Evolutionary conservation across 2,888 invertebrate genomes (phyloP), one percentile per base, ranked within the genome.

Genomic region (Drosophila lutescens): DNA sequence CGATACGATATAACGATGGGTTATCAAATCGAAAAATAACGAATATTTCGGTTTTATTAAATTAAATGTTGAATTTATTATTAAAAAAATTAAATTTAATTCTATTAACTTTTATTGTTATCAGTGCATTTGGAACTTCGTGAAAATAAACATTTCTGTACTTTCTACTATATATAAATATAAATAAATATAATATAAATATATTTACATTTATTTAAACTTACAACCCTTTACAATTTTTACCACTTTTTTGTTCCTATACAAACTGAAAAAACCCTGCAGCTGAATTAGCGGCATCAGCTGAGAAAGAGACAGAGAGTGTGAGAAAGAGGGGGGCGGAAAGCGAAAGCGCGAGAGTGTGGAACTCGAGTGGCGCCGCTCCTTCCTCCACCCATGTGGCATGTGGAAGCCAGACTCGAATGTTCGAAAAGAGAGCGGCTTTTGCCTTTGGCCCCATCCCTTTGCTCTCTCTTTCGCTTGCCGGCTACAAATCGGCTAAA

Each of bases 401-500:
- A 76, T 84, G 85, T 85, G 80, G 80, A 79, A 73, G 67, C 70
- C 77, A 79, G 80, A 73, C 85, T 77, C 53, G 26, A 15, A 54
- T 51, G 51, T 46, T 46, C 56, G 51, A 61, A n/a, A n/a, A n/a
- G 61, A 47, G 40, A 53, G 20, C 32, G 62, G 76, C 51, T 55
- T 30, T 55, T 43, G 43, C 43, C 6, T 12, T 47, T 30, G 30
- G 30, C 47, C 30, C 47, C 47, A 47, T 30, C 15, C 47, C 47
- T 32, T 32, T 30, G 12, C 43, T 38, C 68, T 70, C 61, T 71
- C 55, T 49, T 17, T 36, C 43, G 36, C 62, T 73, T 74, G 80
- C 81, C 81, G 81, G 81, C 79, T 75, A 79, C 67, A 73, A 49
- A 50, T 87, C 81, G 81, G 87, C 79, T 77, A 79, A 67, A 73